Conservation (phyloP, 2,888 invertebrate genomes). For the Chironomus tentans region DNA sequence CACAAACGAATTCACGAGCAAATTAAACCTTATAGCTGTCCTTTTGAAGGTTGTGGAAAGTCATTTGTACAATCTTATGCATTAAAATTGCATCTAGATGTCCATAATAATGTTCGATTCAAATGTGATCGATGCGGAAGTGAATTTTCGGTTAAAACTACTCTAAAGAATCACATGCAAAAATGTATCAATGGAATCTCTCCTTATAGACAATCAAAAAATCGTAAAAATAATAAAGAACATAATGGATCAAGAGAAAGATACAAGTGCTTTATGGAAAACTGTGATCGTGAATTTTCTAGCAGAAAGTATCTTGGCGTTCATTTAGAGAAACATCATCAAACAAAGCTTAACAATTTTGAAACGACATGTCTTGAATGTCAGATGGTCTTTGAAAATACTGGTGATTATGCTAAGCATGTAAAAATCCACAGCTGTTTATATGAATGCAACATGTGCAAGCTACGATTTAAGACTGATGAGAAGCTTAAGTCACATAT, state of each 20-base stretch:
- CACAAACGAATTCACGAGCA: slow-evolving; percentile 19
- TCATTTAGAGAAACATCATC: slow-evolving; percentile 16
- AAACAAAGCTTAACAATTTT: slow-evolving; percentile 2
- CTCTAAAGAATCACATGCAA: slow-evolving; percentile 13
- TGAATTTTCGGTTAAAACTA: background rate
- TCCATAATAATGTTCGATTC: background rate
- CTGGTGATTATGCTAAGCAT: slow-evolving; percentile 12
- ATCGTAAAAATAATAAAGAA: background rate
- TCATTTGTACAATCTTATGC: slow-evolving; percentile 17
- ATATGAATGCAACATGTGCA: slow-evolving; percentile 15
- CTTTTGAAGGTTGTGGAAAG: background rate
- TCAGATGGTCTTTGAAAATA: slow-evolving; percentile 1
- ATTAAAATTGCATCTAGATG: slow-evolving; percentile 4
- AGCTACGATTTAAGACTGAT: slow-evolving; percentile 15
- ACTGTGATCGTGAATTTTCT: background rate
- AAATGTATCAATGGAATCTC: slow-evolving; percentile 14
- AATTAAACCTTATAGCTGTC: slow-evolving; percentile 3
- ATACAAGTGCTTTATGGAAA: slow-evolving; percentile 20
- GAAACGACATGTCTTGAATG: slow-evolving; percentile 19
- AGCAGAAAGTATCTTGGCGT: slow-evolving; percentile 7
- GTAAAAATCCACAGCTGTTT: slow-evolving; percentile 16
- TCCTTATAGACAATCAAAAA: background rate
- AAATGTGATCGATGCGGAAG: slow-evolving; percentile 6
- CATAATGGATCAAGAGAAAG: background rate
- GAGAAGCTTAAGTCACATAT: slow-evolving; percentile 3